Conservation (phyloP, 2,797 vertebrate genomes). For the Hylomyscus alleni region DNA sequence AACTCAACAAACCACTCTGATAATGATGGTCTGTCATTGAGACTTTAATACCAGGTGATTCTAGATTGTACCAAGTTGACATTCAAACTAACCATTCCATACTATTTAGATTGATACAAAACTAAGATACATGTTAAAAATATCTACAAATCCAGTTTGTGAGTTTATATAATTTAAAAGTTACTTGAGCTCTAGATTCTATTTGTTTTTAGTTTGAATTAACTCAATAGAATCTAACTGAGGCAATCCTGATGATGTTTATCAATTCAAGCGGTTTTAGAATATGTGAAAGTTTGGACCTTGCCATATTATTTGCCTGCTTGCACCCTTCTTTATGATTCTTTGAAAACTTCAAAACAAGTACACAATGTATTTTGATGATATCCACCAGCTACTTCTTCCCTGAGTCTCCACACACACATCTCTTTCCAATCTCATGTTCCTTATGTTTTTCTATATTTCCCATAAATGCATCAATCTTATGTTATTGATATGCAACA, state of each 20-base stretch:
- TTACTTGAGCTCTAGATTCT: not conserved
- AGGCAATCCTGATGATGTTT: not conserved
- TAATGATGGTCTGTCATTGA: not conserved
- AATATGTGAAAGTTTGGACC: slow-evolving; percentile 27
- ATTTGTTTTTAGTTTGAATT: slow-evolving; percentile 36
- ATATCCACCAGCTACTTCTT: not conserved
- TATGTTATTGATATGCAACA: not conserved
- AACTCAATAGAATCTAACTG: not conserved
- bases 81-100: not conserved
- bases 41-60: not conserved
- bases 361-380: not conserved
- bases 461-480: not conserved
- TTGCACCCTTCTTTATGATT: not conserved
- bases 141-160: not conserved
- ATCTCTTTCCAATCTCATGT: not conserved
- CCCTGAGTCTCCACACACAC: not conserved
- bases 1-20: not conserved
- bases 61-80: not conserved
- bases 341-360: not conserved
- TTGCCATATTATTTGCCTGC: not conserved
- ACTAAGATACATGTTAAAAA: not conserved
- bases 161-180: not conserved
- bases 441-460: not conserved
- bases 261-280: not conserved
- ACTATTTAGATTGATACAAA: not conserved